Conservation (phyloP, 2,888 invertebrate species). For the Heliconius cydno region DNA sequence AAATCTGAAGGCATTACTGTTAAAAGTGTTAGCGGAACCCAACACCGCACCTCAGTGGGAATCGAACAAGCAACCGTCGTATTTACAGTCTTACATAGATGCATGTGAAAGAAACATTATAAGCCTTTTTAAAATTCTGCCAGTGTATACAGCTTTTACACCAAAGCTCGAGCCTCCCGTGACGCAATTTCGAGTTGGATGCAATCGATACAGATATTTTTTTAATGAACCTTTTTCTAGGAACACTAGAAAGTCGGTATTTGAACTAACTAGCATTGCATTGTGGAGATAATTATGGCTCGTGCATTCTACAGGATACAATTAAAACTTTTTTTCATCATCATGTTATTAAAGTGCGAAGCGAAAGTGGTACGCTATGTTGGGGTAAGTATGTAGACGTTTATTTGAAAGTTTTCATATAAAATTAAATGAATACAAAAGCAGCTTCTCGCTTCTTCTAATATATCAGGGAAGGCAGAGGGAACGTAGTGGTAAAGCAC, state of each 20-base stretch:
- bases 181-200: constrained; percentile 41
- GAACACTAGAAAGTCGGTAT: constrained; percentile 42
- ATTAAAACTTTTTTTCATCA: constrained; percentile 29
- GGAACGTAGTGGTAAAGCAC: not conserved
- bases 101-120: not conserved
- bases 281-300: constrained; percentile 41
- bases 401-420: constrained; percentile 1
- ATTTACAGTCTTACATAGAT: not conserved
- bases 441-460: too few species aligned
- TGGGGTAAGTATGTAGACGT: not conserved
- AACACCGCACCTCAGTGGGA: not conserved
- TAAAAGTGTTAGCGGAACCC: too few species aligned
- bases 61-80: not conserved
- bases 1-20: too few species aligned
- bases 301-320: constrained; percentile 40
- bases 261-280: constrained; percentile 47
- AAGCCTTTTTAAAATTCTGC: not conserved
- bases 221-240: constrained; percentile 45
- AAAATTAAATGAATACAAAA: not conserved
- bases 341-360: constrained; percentile 29
- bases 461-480: not conserved
- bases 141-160: constrained; percentile 28
- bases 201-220: constrained; percentile 50
- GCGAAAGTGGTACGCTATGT: constrained; percentile 29
- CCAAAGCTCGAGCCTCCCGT: constrained; percentile 36